Conservation (phyloP, 92 coral and sea anemone genomes). For the Parazoanthus swiftii region DNA sequence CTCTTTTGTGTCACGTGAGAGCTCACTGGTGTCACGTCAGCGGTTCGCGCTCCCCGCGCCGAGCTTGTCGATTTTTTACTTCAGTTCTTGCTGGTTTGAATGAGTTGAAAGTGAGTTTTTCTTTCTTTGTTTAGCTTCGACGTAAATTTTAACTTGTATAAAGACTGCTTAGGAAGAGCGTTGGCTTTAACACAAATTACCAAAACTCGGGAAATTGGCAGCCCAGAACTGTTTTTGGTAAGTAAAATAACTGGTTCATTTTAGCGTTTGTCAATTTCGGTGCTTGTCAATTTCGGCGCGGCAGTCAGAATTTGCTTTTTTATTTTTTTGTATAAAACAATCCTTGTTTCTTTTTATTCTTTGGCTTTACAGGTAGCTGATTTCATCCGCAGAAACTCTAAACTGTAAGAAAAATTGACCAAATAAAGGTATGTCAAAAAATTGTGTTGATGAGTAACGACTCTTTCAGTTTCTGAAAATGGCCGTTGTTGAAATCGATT, state of each 20-base stretch:
- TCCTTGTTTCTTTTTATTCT: constrained; percentile 6
- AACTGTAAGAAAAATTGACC: constrained; percentile 10
- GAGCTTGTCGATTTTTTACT: not conserved
- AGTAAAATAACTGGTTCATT: constrained; percentile 22
- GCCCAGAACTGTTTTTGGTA: constrained; percentile 6
- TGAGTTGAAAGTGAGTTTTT: constrained; percentile 6
- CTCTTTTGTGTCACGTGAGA: constrained; percentile 4
- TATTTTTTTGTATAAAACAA: not conserved
- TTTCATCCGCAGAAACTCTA: not conserved
- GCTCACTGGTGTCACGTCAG: constrained; percentile 2
- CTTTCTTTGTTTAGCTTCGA: constrained; percentile 7
- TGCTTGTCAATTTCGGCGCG: constrained; percentile 23
- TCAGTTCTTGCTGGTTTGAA: constrained; percentile 8
- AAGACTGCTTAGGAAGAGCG: constrained; percentile 6
- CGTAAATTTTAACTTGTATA: constrained; percentile 5
- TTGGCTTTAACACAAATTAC: constrained; percentile 6
- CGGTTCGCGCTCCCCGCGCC: not conserved
- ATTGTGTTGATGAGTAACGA: constrained; percentile 2
- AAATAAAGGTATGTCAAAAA: constrained; percentile 19
- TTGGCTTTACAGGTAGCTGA: constrained; percentile 2
- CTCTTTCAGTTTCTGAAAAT: constrained; percentile 20
- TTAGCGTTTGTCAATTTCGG: constrained; percentile 26
- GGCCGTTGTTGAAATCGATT: constrained; percentile 9
- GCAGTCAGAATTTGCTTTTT: constrained; percentile 18
- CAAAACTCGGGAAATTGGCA: constrained; percentile 3